These are phyloP conservation scores for Etia nguti DNA, from an alignment of 2,113 vertebrate genomes.

Conservation along the genomic window DNA sequence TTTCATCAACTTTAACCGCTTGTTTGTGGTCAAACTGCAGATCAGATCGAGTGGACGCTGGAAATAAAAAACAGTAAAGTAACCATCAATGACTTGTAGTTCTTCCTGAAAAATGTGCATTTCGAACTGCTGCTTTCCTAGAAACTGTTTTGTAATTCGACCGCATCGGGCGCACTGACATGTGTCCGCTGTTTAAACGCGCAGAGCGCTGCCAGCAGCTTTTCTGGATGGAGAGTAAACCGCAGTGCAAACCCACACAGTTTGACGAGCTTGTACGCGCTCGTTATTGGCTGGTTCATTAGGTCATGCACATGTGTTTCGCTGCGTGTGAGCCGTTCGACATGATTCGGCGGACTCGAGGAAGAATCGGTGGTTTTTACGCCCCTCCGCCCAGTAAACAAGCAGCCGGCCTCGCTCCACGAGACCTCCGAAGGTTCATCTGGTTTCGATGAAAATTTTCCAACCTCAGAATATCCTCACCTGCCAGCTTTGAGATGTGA, in stretches of 20 bases:
- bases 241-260: not conserved
- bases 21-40: constrained; percentile 3
- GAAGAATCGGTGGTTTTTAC: not conserved
- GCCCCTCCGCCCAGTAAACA: constrained; percentile 3
- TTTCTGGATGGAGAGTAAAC: not conserved
- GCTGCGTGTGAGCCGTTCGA: not conserved
- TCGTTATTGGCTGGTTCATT: constrained; percentile 6
- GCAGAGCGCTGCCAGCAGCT: not conserved
- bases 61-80: not conserved
- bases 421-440: constrained; percentile 29
- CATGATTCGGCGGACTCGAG: not conserved
- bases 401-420: not conserved
- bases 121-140: not conserved
- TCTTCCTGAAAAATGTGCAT: not conserved
- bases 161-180: not conserved
- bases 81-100: not conserved
- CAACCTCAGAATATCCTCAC: constrained; percentile 25
- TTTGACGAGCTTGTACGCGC: not conserved
- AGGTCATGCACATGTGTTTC: constrained; percentile 6
- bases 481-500: constrained; percentile 23
- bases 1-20: not conserved
- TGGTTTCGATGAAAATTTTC: constrained; percentile 32
- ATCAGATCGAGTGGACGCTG: constrained; percentile 7
- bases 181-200: not conserved
- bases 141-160: not conserved